Base-by-base conservation (phyloP, 2,797 vertebrate species). In the Fringilla coelebs region DNA sequence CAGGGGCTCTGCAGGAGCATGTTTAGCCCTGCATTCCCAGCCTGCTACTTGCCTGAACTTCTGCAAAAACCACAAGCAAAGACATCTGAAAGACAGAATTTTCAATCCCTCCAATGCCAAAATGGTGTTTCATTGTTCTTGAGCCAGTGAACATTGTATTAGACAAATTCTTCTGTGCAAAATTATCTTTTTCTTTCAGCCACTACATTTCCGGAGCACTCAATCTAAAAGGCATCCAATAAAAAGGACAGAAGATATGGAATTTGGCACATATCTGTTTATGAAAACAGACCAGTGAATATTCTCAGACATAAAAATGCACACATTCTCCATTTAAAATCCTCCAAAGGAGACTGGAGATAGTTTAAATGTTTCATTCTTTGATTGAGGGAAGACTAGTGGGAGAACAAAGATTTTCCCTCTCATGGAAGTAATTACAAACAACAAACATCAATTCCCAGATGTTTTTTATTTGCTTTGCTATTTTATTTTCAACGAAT, bases 301-400 rank as follows among this genome's bases (percentile, higher is more conserved):
- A 90, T 91, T 93, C 76, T 86, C 94, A 93, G 89, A 49, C 57
- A 76, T 19, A 79, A 90, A 92, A 94, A 91, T 41, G 57, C 80
- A 61, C 66, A 76, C 71, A 65, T 87, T 86, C 76, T 54, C 74
- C 32, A 46, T 73, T 82, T 85, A 40, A 94, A 96, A 91, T 71
- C 88, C 91, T 94, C 89, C 68, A 61, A 96, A 96, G 87, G 88
- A 88, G 63, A 57, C 57, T 96, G 82, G 76, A 57, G 88, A 91
- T 68, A 74, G 58, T 76, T 90, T 71, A 94, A 95, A 96, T 79
- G 36, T 71, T 93, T 88, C 77, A 57, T 86, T 86, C 79, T 82
- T 82, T 90, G 83, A 76, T 51, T 54, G 74, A 73, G 65, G 46
- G 43, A 87, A 75, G 83, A 82, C 76, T 18, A 79, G 68, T 6